Conservation (phyloP, 1,140 invertebrate genomes). For the Drosophila bifasciata region DNA sequence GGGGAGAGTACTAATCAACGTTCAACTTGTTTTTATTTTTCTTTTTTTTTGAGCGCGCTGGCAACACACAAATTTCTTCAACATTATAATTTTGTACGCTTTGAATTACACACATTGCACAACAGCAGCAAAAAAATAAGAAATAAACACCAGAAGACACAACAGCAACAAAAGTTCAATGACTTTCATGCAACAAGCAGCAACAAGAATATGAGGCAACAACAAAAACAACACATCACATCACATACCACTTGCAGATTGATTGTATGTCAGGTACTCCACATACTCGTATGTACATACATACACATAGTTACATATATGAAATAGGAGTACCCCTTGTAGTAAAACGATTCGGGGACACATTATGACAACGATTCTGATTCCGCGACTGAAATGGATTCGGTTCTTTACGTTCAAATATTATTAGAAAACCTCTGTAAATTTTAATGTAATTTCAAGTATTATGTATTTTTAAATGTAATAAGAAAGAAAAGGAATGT, state of each 20-base stretch:
- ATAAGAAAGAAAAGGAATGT: no score
- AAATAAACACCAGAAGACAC: slow-evolving; percentile 7
- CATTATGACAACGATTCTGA: no score
- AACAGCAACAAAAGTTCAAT: slow-evolving; percentile 58
- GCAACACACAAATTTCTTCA: slow-evolving; percentile 51
- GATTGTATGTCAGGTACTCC: no score
- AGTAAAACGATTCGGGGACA: no score
- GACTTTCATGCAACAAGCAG: slow-evolving; percentile 48
- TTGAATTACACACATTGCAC: slow-evolving; percentile 73
- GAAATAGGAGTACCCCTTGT: no score
- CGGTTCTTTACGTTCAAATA: no score
- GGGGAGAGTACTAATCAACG: background rate
- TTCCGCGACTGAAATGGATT: no score
- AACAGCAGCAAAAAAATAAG: slow-evolving; percentile 7
- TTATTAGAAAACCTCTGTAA: no score
- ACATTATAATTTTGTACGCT: slow-evolving; percentile 73
- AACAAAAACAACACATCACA: background rate
- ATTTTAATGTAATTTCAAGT: no score
- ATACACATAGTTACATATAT: no score
- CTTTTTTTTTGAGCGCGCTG: slow-evolving; percentile 24
- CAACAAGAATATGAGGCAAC: slow-evolving; percentile 16
- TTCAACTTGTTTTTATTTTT: slow-evolving; percentile 43
- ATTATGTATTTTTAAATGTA: slow-evolving; percentile 1
- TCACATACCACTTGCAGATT: no score
- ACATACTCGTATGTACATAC: no score